Evolutionary conservation across 2,888 invertebrate species (phyloP), one percentile per base, ranked within the genome.

Genomic region (Alloscopus bannaensis): DNA sequence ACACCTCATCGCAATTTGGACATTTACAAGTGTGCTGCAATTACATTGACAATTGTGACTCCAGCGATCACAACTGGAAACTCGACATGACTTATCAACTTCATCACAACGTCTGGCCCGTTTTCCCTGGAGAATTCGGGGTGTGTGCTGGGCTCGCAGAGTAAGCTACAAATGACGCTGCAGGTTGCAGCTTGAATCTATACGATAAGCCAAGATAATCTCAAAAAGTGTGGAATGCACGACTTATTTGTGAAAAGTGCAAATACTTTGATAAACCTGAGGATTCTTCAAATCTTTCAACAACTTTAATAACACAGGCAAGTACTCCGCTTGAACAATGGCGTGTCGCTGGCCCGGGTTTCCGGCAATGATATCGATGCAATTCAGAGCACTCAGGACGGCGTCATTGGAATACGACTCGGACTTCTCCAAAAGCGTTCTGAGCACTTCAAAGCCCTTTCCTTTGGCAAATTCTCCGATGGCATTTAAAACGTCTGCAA

Each of bases 41-140:
- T 47, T 62, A 84, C 83, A 62, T 83, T 82, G 29, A 85, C 80
- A 28, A 85, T 80, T 13, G 83, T 72, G 42, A 82, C 80, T 0
- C 76, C 76, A 16, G 83, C 64, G 2, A 47, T 22, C 3, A 83
- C 78, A 0, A 85, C 82, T 16, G 80, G 81, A 69, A 81, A 81
- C 40, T 85, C 85, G 20, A 68, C 45, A 73, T 83, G 80, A 0
- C 20, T 26, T 29, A 84, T 47, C 28, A 83, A 24, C 42, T 82
- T 55, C 20, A 77, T 18, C 8, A 84, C 20, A 24, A 69, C 6
- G 36, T 80, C 50, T n/a, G 62, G 57, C 55, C 84, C 85, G 42
- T 80, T 60, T 4, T 76, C 29, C 13, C 69, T 57, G 18, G 79
- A 42, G 59, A 86, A 84, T 31, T 81, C 62, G 6, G 22, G 18